Evolutionary conservation across 2,888 invertebrate genomes (phyloP).

Genomic region (Cremastobaeus sp.): DNA sequence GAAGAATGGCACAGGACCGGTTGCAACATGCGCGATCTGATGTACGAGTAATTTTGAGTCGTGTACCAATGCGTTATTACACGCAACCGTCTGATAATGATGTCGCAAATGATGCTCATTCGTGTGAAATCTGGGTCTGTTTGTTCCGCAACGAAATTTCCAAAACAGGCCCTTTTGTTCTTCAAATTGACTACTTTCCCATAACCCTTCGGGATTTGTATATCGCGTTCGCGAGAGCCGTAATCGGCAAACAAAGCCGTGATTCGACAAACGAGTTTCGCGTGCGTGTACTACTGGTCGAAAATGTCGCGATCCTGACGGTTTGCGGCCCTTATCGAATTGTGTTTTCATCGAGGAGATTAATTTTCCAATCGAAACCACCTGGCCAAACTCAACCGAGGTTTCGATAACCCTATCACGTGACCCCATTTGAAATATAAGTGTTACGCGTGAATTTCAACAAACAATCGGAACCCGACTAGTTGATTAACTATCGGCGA

Average conservation of each 20-base stretch:
- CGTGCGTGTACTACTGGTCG: no score
- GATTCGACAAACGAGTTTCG: no score
- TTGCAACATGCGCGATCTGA: slow-evolving; percentile 26
- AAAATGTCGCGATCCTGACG: no score
- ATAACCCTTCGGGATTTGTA: no score
- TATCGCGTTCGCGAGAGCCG: no score
- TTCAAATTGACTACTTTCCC: neutral
- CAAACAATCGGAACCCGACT: slow-evolving; percentile 3
- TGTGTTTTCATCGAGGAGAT: no score
- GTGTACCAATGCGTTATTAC: slow-evolving; percentile 45
- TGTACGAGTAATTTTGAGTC: slow-evolving; percentile 45
- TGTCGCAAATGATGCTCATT: slow-evolving; percentile 51
- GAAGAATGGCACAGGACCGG: slow-evolving; percentile 50
- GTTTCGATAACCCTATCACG: slow-evolving; percentile 42
- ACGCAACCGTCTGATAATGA: slow-evolving; percentile 55
- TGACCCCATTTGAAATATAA: slow-evolving; percentile 28
- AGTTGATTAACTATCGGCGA: slow-evolving; percentile 9
- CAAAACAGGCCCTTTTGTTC: neutral
- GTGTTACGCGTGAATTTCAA: neutral
- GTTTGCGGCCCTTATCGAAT: no score
- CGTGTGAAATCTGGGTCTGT: slow-evolving; percentile 33
- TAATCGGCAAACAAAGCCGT: no score
- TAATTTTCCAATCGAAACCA: no score
- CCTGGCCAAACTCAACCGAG: no score
- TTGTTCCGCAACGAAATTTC: slow-evolving; percentile 5